These are phyloP conservation scores for Parotia lawesii DNA, from an alignment of 2,113 vertebrate genomes.

Conservation along the genomic window DNA sequence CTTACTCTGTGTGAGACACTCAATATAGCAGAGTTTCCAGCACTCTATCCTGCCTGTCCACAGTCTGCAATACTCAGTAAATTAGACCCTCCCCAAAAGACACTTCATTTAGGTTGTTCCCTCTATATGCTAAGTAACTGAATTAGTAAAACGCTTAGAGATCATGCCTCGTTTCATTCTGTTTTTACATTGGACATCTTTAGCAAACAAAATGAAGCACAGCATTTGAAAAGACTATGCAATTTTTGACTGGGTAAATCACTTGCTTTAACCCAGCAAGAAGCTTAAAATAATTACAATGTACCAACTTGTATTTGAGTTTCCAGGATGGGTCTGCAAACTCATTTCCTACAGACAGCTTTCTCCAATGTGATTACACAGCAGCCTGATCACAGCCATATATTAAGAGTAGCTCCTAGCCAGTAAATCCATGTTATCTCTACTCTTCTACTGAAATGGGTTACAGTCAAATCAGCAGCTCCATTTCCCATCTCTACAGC, in stretches of 20 bases:
- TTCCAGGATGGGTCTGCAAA: neutral
- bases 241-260: neutral
- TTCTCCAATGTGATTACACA: neutral
- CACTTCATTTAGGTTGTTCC: neutral
- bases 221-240: neutral
- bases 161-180: neutral
- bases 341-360: neutral
- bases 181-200: neutral
- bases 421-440: neutral
- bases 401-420: neutral
- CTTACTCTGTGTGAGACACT: neutral
- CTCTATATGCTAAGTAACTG: neutral
- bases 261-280: neutral
- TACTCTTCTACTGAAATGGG: neutral
- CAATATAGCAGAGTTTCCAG: neutral
- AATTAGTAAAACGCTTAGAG: neutral
- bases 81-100: neutral
- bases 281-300: neutral
- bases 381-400: neutral
- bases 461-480: slow-evolving; percentile 3
- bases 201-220: neutral
- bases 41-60: neutral
- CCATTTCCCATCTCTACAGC: neutral
- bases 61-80: neutral
- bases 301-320: neutral